phyloP scores from a whole-genome alignment of 2,113 vertebrate species.

The Rhabdornis inornatus region DNA sequence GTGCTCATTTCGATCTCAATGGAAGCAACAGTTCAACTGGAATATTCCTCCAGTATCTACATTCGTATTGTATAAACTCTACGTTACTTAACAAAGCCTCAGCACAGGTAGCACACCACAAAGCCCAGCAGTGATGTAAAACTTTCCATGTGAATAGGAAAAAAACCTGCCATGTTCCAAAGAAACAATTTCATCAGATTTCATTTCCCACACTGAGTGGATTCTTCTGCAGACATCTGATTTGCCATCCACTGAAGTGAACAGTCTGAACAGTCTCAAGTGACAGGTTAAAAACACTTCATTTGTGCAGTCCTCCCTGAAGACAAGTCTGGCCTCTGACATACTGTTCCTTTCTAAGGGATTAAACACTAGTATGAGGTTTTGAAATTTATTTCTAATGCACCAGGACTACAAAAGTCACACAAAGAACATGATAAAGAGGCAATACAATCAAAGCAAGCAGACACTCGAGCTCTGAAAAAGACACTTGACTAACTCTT shows the following conservation, averaged over 20 bases:
- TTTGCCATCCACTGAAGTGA: not conserved
- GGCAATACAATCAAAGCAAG: constrained; percentile 46
- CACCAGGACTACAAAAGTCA: constrained; percentile 19
- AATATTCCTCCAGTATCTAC: not conserved
- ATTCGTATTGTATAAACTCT: not conserved
- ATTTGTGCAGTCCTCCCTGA: constrained; percentile 2
- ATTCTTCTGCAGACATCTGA: not conserved
- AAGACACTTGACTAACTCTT: constrained; percentile 46
- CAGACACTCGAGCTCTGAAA: constrained; percentile 37
- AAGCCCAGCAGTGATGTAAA: not conserved
- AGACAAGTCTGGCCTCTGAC: constrained; percentile 20
- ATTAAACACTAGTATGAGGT: constrained; percentile 1
- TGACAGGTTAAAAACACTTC: constrained; percentile 23
- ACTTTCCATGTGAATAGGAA: not conserved
- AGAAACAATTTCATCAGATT: not conserved
- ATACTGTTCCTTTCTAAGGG: constrained; percentile 1
- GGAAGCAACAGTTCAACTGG: not conserved
- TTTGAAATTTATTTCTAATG: constrained; percentile 11
- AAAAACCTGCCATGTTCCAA: not conserved
- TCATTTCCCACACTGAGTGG: not conserved
- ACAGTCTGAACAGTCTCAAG: not conserved
- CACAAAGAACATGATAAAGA: constrained; percentile 44
- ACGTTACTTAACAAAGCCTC: not conserved
- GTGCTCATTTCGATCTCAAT: not conserved
- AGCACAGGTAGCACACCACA: not conserved